phyloP scores from a whole-genome alignment of 2,888 invertebrate species.

The Polydrusus pterygomalis region DNA sequence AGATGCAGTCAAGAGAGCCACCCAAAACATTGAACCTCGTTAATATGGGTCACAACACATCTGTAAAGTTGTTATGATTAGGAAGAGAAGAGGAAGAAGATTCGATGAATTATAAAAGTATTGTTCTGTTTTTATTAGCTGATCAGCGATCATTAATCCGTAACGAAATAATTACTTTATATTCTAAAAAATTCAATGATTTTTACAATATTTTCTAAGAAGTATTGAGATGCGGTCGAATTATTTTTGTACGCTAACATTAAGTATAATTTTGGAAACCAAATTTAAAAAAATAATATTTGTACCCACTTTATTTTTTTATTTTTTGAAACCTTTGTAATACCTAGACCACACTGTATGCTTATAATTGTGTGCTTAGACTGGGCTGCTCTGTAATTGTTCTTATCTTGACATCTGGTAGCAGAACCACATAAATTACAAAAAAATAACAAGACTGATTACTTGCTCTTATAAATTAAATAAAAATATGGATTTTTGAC shows the following conservation, averaged over 20 bases:
- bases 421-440: not conserved
- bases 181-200: not conserved
- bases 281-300: too few relatives aligned
- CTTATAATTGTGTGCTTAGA: not conserved
- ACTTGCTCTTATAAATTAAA: not conserved
- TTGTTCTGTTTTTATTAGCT: not conserved
- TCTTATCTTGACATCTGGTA: conserved; percentile 19
- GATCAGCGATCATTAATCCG: not conserved
- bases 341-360: not conserved
- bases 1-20: too few relatives aligned
- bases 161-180: not conserved
- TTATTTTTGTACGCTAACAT: not conserved
- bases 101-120: not conserved
- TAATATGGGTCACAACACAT: too few relatives aligned
- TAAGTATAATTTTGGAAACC: too few relatives aligned
- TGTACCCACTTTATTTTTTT: too few relatives aligned
- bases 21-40: too few relatives aligned
- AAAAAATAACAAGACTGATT: not conserved
- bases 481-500: conserved; percentile 6
- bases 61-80: too few relatives aligned
- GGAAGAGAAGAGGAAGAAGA: too few relatives aligned
- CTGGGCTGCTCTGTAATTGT: not conserved
- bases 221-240: not conserved
- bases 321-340: too few relatives aligned
- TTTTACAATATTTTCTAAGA: not conserved